Base-by-base conservation (phyloP, 2,797 vertebrate species). In the Artibeus lituratus region DNA sequence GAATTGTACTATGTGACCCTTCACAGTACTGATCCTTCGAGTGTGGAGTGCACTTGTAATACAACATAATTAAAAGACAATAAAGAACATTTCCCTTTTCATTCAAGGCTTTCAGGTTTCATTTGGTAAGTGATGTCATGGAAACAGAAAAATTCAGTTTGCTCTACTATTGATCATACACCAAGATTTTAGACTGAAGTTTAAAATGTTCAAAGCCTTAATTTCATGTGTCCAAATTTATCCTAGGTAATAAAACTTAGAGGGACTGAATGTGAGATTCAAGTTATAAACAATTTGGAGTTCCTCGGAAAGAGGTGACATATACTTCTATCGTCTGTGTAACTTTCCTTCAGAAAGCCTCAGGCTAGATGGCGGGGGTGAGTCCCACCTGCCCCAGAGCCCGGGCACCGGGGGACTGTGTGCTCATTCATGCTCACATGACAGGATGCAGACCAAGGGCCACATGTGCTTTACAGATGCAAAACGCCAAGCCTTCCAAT, bases 161-260 rank as follows among this genome's bases (percentile, higher is more conserved):
- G 39, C 26, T 82, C 70, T 87, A 35, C 16, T 35, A 10, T n/a
- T 93, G 53, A 62, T 44, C 29, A 32, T 59, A 82, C 22, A 84
- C 47, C 32, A 49, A 80, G 65, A 90, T 93, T 91, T 96, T 73
- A 85, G 32, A 3, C 10, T 65, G 32, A 94, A 67, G 19, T 76
- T 94, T 84, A 80, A 83, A 90, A 92, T 7, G 12, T 10, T 35
- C n/a, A 92, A 90, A 85, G 51, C 18, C 22, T 93, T 93, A 70
- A 53, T 69, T 90, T 94, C 18, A 84, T 65, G 15, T 47, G 67
- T 67, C 47, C 49, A 90, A 85, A 85, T 80, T 22, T 72, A 91
- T 69, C 10, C 7, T 51, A 62, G 62, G 16, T 70, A 29, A 47
- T 49, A 92, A 90, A 78, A 95, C 29, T 55, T 57, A 35, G 42